Evolutionary conservation across 2,888 invertebrate genomes (phyloP), one percentile per base, ranked within the genome.

Genomic region (Ophonus ardosiacus): DNA sequence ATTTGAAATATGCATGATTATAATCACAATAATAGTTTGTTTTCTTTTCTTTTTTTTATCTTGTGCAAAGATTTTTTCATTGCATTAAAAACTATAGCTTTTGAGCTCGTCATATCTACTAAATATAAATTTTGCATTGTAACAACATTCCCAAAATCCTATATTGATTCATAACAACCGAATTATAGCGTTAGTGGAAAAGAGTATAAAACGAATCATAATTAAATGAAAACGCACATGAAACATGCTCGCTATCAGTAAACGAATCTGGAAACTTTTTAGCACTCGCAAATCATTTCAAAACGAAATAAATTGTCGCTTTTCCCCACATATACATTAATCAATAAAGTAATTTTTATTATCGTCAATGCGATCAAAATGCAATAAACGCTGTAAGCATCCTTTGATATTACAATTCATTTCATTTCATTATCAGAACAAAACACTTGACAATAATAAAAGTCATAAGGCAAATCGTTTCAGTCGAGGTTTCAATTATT

Each of bases 321-420:
- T 68, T 63, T 59, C 15, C 59, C 2, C 63, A 21, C 63, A 13
- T 63, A 13, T 38, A 63, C 38, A 38, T 68, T 68, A 68, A 68
- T 68, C 68, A 68, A 68, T 68, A 31, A 68, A 15, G 68, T 68
- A 38, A 68, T 68, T 68, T 68, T 68, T 68, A 68, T 68, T 68
- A 68, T 68, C 68, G 7, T 31, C 31, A 15, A 68, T 31, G 24
- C n/a, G 68, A 68, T 68, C 68, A 68, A 15, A 38, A 68, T 68
- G 10, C 38, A 15, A 68, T 68, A 38, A 68, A 38, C 31, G 38
- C 68, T 18, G 38, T 38, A 68, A 68, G 68, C 38, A 68, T 59
- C 38, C 38, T 68, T 68, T 68, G n/a, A 31, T 15, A 63, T 63
- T 17, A 59, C 15, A 13, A 21, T 63, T 15, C 15, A 68, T 38